phyloP scores from a whole-genome alignment of 1,140 invertebrate genomes.

The Ptiloglossa arizonensis region DNA sequence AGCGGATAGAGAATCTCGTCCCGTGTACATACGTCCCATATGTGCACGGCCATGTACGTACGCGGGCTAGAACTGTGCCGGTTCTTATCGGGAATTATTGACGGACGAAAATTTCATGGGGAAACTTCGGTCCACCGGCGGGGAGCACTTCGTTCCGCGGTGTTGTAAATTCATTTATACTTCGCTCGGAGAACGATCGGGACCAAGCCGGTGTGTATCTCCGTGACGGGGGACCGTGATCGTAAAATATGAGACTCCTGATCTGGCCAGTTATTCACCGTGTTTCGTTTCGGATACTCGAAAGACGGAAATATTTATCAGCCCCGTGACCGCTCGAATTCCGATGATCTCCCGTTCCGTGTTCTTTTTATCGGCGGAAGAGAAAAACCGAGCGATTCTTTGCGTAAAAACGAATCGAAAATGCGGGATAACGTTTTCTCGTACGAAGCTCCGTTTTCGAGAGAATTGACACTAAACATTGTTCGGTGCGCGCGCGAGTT shows the following conservation, averaged over 20 bases:
- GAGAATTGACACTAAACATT: too few species aligned
- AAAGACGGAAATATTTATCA: too few species aligned
- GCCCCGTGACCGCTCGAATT: too few species aligned
- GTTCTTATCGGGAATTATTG: constrained; percentile 34
- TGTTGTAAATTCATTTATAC: constrained; percentile 34
- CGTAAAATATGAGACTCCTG: not conserved
- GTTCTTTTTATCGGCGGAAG: too few species aligned
- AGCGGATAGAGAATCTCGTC: constrained; percentile 55
- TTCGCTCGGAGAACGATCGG: not conserved
- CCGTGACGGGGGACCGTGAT: not conserved
- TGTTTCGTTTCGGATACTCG: not conserved
- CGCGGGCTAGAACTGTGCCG: too few species aligned
- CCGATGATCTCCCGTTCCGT: too few species aligned
- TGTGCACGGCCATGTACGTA: not conserved
- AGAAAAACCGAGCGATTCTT: too few species aligned
- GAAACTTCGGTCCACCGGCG: constrained; percentile 29
- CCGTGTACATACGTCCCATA: constrained; percentile 26
- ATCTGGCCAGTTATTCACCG: too few species aligned
- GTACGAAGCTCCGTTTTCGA: too few species aligned
- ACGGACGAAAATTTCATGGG: constrained; percentile 55
- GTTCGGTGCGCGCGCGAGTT: too few species aligned
- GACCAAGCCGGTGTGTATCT: not conserved
- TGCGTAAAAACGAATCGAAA: too few species aligned
- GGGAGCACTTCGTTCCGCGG: not conserved
- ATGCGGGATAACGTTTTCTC: too few species aligned